These are phyloP conservation scores for Drosophila stalkeri DNA, from an alignment of 2,888 invertebrate species.

Conservation along the genomic window DNA sequence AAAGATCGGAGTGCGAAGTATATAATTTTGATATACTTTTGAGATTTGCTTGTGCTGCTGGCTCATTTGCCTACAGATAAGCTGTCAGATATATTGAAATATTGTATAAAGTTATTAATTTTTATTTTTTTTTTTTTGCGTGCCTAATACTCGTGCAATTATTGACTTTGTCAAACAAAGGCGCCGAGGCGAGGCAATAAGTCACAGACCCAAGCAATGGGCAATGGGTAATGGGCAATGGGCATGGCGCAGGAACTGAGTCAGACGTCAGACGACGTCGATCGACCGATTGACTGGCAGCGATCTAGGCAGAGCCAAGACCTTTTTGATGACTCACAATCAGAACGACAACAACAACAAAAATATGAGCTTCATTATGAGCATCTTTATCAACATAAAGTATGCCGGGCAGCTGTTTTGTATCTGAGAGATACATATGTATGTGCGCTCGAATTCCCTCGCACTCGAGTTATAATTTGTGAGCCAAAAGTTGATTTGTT, in stretches of 20 bases:
- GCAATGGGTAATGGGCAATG: conserved; percentile 2
- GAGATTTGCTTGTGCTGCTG: background rate
- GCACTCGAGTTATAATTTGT: conserved; percentile 44
- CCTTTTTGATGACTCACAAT: conserved; percentile 57
- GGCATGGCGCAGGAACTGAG: conserved; percentile 33
- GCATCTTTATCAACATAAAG: conserved; percentile 21
- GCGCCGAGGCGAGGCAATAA: conserved; percentile 17
- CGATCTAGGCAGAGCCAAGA: conserved; percentile 40
- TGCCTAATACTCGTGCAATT: conserved; percentile 35
- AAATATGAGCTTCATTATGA: background rate
- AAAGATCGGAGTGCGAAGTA: background rate
- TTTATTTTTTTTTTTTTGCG: conserved; percentile 24
- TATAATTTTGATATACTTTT: conserved; percentile 9
- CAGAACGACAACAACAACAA: conserved; percentile 27
- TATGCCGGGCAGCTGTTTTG: conserved; percentile 37
- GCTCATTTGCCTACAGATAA: conserved; percentile 31
- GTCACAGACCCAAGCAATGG: conserved; percentile 2
- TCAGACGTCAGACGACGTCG: conserved; percentile 24
- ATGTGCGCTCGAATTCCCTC: conserved; percentile 33
- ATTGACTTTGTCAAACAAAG: conserved; percentile 51
- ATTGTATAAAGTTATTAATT: background rate
- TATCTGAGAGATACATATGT: conserved; percentile 38
- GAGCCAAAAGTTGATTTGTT: conserved; percentile 46
- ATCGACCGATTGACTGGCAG: conserved; percentile 21
- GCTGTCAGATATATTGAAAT: conserved; percentile 7